phyloP scores from a whole-genome alignment of 2,797 vertebrate species.

The Helarctos malayanus region DNA sequence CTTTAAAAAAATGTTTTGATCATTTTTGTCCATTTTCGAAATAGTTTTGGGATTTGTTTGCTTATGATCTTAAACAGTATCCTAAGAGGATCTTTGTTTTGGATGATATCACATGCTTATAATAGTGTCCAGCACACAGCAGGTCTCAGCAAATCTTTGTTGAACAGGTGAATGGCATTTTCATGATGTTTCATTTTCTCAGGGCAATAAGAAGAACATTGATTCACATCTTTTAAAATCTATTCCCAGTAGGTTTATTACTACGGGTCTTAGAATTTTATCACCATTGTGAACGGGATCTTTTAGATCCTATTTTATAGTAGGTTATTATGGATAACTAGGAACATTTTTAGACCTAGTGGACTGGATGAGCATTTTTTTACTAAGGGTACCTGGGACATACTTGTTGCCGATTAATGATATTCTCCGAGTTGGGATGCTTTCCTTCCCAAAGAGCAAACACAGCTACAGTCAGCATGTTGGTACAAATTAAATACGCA shows the following conservation, averaged over 20 bases:
- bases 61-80: neutral
- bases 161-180: neutral
- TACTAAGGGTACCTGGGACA: neutral
- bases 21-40: neutral
- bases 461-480: neutral
- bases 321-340: neutral
- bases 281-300: neutral
- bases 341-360: conserved; percentile 30
- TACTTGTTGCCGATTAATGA: neutral
- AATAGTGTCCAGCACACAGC: neutral
- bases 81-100: neutral
- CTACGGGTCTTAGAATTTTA: conserved; percentile 48
- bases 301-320: conserved; percentile 3
- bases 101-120: neutral
- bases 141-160: neutral
- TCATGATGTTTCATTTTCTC: conserved; percentile 9
- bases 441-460: conserved; percentile 12
- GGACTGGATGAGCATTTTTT: neutral
- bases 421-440: neutral
- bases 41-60: conserved; percentile 51
- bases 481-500: neutral
- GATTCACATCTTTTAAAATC: conserved; percentile 34
- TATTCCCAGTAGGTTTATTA: conserved; percentile 35
- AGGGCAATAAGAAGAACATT: conserved; percentile 12
- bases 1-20: conserved; percentile 12